Conservation (phyloP, 2,888 invertebrate species). For the Pherbina coryleti region DNA sequence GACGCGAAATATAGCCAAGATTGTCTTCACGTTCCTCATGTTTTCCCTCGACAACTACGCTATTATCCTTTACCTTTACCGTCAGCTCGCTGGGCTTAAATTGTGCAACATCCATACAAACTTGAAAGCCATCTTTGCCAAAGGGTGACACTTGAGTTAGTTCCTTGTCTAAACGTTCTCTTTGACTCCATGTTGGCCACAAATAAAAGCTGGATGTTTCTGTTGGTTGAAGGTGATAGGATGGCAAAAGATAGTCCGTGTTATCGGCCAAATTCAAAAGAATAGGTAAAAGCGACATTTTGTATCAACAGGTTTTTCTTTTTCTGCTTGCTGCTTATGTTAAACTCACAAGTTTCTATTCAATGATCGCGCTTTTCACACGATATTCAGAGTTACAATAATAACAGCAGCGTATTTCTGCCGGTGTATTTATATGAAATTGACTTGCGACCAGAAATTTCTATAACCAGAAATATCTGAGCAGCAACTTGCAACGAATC, state of each 20-base stretch:
- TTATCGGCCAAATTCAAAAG: conserved; percentile 57
- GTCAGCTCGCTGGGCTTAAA: conserved; percentile 79
- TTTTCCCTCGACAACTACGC: conserved; percentile 77
- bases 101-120: conserved; percentile 77
- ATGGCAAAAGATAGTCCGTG: conserved; percentile 47
- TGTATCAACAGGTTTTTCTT: background rate
- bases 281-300: conserved; percentile 57
- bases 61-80: conserved; percentile 73
- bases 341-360: background rate
- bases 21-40: conserved; percentile 80
- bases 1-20: conserved; percentile 81
- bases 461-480: background rate
- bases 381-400: background rate
- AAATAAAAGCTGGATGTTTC: background rate
- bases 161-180: conserved; percentile 1
- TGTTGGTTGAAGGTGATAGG: background rate
- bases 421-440: background rate
- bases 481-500: too few species aligned
- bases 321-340: background rate
- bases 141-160: conserved; percentile 48
- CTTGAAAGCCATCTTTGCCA: conserved; percentile 77
- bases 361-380: background rate
- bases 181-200: background rate
- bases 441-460: background rate
- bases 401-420: background rate